Evolutionary conservation across 2,797 vertebrate genomes (phyloP).

Genomic region (Takifugu rubripes): DNA sequence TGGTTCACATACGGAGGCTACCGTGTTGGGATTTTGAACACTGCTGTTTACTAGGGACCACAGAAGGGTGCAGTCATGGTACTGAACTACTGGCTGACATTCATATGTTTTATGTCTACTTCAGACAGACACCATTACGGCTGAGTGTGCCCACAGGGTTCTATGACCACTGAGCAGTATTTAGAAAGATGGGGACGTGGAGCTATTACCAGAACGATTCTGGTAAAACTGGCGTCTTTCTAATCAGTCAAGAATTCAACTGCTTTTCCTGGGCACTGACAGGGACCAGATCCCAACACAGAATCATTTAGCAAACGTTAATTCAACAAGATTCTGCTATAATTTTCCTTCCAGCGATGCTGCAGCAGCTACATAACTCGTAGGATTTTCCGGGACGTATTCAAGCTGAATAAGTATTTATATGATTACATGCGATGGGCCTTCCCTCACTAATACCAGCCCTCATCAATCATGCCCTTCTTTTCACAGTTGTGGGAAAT

Average conservation of each 20-base stretch:
- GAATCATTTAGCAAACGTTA: conserved; percentile 88
- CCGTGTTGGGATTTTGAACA: conserved; percentile 49
- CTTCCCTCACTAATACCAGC: conserved; percentile 97
- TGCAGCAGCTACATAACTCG: conserved; percentile 99
- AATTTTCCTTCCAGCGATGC: conserved; percentile 97
- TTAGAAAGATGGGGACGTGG: conserved; percentile 77
- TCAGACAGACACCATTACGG: conserved; percentile 73
- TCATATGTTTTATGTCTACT: conserved; percentile 35
- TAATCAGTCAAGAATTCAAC: conserved; percentile 83
- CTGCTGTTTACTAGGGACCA: no score
- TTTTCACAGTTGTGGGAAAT: conserved; percentile 96
- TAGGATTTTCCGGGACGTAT: conserved; percentile 97
- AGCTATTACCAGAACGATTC: conserved; percentile 76
- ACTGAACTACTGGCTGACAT: no score
- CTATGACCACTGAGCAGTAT: conserved; percentile 66
- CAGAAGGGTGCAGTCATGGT: no score
- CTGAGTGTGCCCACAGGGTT: conserved; percentile 68
- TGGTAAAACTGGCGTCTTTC: conserved; percentile 74
- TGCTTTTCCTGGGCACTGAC: conserved; percentile 66
- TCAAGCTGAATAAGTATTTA: conserved; percentile 99
- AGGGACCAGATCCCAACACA: conserved; percentile 81
- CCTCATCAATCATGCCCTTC: conserved; percentile 96
- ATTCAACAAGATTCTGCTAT: conserved; percentile 99
- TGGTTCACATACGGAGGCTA: conserved; percentile 52
- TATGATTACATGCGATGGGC: conserved; percentile 99